Base-by-base conservation (phyloP, 2,113 vertebrate genomes). In the Oriolus oriolus region DNA sequence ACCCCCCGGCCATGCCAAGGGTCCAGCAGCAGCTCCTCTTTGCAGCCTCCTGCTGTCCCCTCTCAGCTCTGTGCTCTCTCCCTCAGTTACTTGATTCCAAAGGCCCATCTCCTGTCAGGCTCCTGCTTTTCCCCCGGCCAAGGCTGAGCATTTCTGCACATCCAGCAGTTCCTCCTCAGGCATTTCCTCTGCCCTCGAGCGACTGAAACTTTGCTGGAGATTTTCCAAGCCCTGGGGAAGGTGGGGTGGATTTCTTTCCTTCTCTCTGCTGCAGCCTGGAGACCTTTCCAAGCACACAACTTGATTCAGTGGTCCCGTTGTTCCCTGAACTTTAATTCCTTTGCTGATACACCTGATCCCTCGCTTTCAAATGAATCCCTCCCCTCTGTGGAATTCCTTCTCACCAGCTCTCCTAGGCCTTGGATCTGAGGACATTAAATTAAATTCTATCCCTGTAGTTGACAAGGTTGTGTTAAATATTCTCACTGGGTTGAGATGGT, bases 141-240 rank as follows among this genome's bases (percentile, higher is more conserved):
- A 16, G 59, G 64, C 81, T 45, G 45, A 64, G 13, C n/a, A 11
- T 42, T 89, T 63, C 21, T 77, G 93, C 79, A 59, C 35, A 74
- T 49, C 66, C 39, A 90, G 90, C 92, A 78, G 85, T 19, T 94
- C 85, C 83, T 77, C 69, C 49, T 64, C 90, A 86, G 82, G 60
- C 85, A 60, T 80, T 88, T 96, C 92, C 87, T 94, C 82, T 9
- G 2, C 63, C 66, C 82, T 87, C 49, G 5, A 83, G 91, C 50
- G 56, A 31, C 3, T 47, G 59, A 73, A 73, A 10, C 82, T 89
- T 39, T 28, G 23, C 92, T 94, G 93, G 82, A 64, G 47, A 11
- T 44, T 23, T 45, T 60, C 92, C 93, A 90, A 44, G 71, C 7
- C 8, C 3, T 16, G 79, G 9, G 42, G 27, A 21, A 70, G 47